Evolutionary conservation across 2,888 invertebrate genomes (phyloP), one percentile per base, ranked within the genome.

Genomic region (Acanthosepion esculentum): DNA sequence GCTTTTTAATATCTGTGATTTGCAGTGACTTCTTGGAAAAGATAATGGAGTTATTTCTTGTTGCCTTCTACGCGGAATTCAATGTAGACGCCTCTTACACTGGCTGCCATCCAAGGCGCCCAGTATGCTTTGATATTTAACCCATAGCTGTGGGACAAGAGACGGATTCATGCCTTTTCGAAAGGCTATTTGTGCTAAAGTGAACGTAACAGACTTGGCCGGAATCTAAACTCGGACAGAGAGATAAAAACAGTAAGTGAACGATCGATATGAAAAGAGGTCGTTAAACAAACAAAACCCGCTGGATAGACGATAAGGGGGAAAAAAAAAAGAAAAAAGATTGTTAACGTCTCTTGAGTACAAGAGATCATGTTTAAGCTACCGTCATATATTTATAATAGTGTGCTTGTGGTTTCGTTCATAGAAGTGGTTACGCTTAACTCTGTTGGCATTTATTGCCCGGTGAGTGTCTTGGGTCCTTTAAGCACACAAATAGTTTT

Each of bases 191-290:
- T 41, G 41, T 41, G 41, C 3, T 41, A 41, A 41, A 41, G 41
- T 41, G 41, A 41, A 41, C 41, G 41, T 41, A 41, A 41, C 41
- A 41, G 41, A 41, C 41, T 41, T 41, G 41, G 41, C 41, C 41
- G 2, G 41, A 41, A 41, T 41, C 41, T 41, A 41, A 41, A 41
- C 41, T 41, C 41, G 41, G 41, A 15, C 78, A 33, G 12, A n/a
- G 33, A n/a, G 78, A 78, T 78, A n/a, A 78, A 33, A 59, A 23
- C 59, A 59, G n/a, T 78, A 78, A 78, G 1, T 78, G 10, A 0
- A 78, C 78, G 78, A 78, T 78, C n/a, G 78, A 78, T 78, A 78
- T 78, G 78, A n/a, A 33, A 78, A 78, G 78, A 78, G 78, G n/a
- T 18, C 5, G n/a, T 15, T n/a, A 78, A 78, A 18, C n/a, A 78